Base-by-base conservation (phyloP, 1,140 invertebrate species). In the Campoletis sonorensis region DNA sequence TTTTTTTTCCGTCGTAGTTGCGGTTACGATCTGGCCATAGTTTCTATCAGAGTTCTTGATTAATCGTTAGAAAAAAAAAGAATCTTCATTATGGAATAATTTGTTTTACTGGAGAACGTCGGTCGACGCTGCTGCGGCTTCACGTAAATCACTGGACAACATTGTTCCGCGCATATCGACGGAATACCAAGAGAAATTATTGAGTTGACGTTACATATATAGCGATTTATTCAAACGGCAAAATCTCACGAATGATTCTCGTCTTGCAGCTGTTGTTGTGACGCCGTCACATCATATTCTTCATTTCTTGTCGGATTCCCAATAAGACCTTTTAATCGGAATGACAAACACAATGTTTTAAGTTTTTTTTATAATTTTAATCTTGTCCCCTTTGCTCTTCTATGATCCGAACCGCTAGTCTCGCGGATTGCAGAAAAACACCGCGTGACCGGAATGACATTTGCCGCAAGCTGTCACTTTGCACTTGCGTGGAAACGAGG, bases 391-490 rank as follows among this genome's bases (percentile, higher is more conserved):
- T 71, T 49, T 40, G 3, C 72, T n/a, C 72, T 23, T 1, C 21
- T 30, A 23, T n/a, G 7, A 4, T 7, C 30, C 30, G 7, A 33
- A 7, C 2, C 30, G 3, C 15, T 0, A 40, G 27, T n/a, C 71
- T 70, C 68, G 11, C 27, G 13, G 27, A 16, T 40, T 7, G 68
- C 45, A 30, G 40, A 76, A 67, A 81, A 45, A 81, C 21, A 82
- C 27, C 49, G 79, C 67, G 54, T 23, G 68, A 72, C 70, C 81
- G 21, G 64, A 64, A 79, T 83, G 82, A 83, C 82, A 83, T 83
- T 83, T 80, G 82, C 79, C 1, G 54, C 33, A 15, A 72, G 37
- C 45, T 72, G 61, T 58, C 33, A 11, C 33, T 71, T 71, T 11
- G 40, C 37, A 26, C 40, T 71, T 40, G 70, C 70, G 33, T 72